Percentiles rank a stretch among this genome's conserved stretches.
Evolutionary conservation across 2,113 vertebrate species (phyloP).

Genomic region (Amazona guildingii): DNA sequence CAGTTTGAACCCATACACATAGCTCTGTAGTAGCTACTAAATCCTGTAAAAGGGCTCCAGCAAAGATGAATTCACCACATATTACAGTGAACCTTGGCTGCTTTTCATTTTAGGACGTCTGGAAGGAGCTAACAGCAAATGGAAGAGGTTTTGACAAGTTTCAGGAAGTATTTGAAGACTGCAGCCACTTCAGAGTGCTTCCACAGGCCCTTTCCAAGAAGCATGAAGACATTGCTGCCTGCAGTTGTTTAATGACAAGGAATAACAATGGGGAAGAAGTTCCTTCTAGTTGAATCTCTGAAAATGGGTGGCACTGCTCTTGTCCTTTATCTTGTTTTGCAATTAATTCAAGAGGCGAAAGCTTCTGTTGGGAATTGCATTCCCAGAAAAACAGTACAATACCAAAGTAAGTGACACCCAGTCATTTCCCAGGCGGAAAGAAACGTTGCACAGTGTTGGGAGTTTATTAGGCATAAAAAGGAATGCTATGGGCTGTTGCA

Average conservation of each 20-base stretch:
- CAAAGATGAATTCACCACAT: background rate
- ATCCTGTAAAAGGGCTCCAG: background rate
- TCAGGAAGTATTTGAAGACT: background rate
- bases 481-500: background rate
- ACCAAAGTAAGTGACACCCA: slow-evolving; percentile 28
- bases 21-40: background rate
- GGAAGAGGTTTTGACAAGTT: background rate
- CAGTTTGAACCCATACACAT: background rate
- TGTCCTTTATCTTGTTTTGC: background rate
- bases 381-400: slow-evolving; percentile 55
- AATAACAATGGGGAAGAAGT: background rate
- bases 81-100: background rate
- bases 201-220: background rate
- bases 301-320: background rate
- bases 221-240: background rate
- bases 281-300: background rate
- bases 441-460: background rate
- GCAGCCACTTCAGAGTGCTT: background rate
- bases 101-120: background rate
- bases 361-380: background rate
- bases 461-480: background rate
- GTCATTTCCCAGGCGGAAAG: background rate
- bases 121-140: background rate
- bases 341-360: background rate
- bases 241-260: background rate